Evolutionary conservation across 1,140 invertebrate genomes (phyloP).

Genomic region (Galendromus occidentalis): DNA sequence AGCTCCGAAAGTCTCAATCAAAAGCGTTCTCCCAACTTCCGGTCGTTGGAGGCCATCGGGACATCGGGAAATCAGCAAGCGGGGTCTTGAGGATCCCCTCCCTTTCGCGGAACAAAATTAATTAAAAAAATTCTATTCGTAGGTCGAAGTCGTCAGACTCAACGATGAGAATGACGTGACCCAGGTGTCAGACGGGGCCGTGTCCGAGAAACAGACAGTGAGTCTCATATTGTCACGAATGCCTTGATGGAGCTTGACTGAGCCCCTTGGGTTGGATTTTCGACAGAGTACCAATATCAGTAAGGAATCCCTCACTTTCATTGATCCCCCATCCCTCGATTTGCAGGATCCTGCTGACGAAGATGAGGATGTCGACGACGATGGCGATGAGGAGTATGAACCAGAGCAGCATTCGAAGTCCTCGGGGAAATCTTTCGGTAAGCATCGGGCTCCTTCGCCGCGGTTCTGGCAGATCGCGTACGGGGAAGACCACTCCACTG

Average conservation of each 20-base stretch:
- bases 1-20: background rate
- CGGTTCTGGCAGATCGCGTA: no score
- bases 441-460: no score
- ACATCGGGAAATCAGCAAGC: no score
- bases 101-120: no score
- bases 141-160: background rate
- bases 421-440: no score
- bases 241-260: background rate
- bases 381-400: background rate
- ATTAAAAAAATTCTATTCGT: no score
- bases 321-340: background rate
- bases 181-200: background rate
- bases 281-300: background rate
- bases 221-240: background rate
- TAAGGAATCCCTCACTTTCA: background rate
- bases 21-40: no score
- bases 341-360: background rate
- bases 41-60: no score
- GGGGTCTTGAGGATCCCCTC: no score
- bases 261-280: background rate
- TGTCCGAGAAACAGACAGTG: background rate
- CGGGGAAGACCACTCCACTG: no score
- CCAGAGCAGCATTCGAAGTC: background rate
- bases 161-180: background rate
- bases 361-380: background rate